A percentile compares a stretch with the other conserved stretches of the same genome.
phyloP scores from a whole-genome alignment of 2,797 vertebrate species.

The Sebastes wilsoni region DNA sequence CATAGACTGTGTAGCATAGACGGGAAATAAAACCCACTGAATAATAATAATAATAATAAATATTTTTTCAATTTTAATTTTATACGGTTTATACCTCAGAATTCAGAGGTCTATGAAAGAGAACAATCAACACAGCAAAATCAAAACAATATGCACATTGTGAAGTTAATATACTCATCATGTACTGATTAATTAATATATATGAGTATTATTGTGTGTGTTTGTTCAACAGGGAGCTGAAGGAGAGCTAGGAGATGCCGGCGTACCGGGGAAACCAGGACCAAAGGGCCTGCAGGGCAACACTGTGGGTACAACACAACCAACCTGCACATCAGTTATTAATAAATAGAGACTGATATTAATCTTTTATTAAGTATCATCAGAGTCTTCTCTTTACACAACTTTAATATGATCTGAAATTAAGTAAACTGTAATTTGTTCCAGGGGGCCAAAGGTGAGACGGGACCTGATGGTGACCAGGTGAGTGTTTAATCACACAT shows the following conservation, averaged over 20 bases:
- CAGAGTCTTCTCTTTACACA: neutral
- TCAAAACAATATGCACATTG: neutral
- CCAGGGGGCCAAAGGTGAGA: conserved; percentile 84
- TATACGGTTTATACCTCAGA: neutral
- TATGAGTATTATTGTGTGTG: neutral
- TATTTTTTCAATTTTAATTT: neutral
- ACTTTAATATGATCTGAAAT: neutral
- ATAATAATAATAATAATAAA: neutral
- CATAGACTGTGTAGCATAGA: neutral
- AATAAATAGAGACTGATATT: neutral
- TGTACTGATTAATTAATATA: neutral
- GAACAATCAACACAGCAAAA: neutral
- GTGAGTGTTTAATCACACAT: conserved; percentile 55
- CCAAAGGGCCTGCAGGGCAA: conserved; percentile 77
- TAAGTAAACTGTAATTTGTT: neutral
- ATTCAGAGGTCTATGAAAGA: neutral
- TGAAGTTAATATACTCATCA: neutral
- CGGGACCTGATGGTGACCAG: conserved; percentile 79
- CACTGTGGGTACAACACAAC: conserved; percentile 61
- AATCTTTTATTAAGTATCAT: neutral
- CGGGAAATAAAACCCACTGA: neutral
- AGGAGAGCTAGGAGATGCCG: conserved; percentile 80
- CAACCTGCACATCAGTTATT: neutral
- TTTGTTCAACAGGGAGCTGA: conserved; percentile 69
- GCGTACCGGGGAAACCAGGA: conserved; percentile 77